phyloP scores from a whole-genome alignment of 2,888 invertebrate species.

The Tetramorium bicarinatum region DNA sequence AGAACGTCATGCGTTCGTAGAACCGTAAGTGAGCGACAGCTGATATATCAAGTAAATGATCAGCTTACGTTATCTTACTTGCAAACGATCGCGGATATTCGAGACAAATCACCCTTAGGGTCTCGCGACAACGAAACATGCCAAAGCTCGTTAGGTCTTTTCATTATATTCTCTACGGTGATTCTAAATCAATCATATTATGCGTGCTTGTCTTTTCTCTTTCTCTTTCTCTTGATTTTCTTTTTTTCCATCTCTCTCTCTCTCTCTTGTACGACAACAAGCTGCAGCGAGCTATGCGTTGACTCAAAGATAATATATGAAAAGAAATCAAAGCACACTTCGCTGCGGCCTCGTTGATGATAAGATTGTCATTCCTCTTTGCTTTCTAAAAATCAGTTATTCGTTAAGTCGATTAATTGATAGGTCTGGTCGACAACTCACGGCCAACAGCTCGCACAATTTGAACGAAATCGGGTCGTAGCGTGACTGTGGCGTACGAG shows the following conservation, averaged over 20 bases:
- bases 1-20: background rate
- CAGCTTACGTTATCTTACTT: slow-evolving; percentile 13
- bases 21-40: slow-evolving; percentile 23
- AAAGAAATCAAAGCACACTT: background rate
- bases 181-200: slow-evolving; percentile 48
- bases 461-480: slow-evolving; percentile 44
- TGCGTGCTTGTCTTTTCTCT: background rate
- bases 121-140: background rate
- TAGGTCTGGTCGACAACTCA: slow-evolving; percentile 24
- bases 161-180: slow-evolving; percentile 6
- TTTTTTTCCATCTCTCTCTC: background rate
- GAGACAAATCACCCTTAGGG: slow-evolving; percentile 2
- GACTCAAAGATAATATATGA: background rate
- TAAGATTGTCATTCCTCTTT: background rate
- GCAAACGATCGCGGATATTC: background rate
- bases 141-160: slow-evolving; percentile 33
- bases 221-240: background rate
- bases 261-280: background rate
- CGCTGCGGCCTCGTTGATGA: background rate
- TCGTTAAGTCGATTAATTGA: slow-evolving; percentile 46
- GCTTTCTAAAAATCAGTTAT: slow-evolving; percentile 15
- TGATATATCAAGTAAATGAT: slow-evolving; percentile 19
- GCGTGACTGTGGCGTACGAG: slow-evolving; percentile 29
- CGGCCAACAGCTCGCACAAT: slow-evolving; percentile 18
- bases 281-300: background rate